Conservation (phyloP, 2,888 invertebrate species). For the Noctua janthina region DNA sequence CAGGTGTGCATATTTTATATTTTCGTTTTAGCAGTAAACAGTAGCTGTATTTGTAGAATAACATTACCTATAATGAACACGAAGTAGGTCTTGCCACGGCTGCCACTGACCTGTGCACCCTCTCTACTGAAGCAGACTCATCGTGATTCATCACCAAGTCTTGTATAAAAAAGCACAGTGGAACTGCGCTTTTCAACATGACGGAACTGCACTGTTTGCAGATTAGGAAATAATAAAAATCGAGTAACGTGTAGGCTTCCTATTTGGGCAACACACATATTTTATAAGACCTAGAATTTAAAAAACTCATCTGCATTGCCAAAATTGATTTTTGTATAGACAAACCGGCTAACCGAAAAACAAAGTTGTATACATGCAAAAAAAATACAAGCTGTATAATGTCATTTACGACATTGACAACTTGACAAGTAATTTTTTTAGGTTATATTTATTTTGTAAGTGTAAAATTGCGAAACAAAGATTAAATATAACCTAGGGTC, state of each 20-base stretch:
- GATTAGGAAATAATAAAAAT: not conserved
- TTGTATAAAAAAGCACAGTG: not conserved
- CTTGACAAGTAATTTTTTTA: slow-evolving; percentile 35
- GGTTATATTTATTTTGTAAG: slow-evolving; percentile 47
- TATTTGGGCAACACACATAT: not conserved
- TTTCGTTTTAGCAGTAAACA: slow-evolving; percentile 24
- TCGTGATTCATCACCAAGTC: not conserved
- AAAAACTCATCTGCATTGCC: not conserved
- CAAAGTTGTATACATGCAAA: not conserved
- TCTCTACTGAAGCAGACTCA: not conserved
- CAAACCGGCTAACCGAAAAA: not conserved
- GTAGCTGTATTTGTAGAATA: not conserved
- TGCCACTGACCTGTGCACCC: not conserved
- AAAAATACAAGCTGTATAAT: slow-evolving; percentile 20
- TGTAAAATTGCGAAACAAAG: not conserved
- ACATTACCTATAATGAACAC: not conserved
- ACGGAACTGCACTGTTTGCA: not conserved
- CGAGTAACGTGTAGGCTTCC: not conserved
- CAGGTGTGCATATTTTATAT: slow-evolving; percentile 26
- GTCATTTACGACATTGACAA: slow-evolving; percentile 50
- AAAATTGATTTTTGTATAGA: not conserved
- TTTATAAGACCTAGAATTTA: not conserved
- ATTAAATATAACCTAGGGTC: not conserved
- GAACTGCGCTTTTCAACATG: not conserved
- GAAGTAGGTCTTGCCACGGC: not conserved